Base-by-base conservation (phyloP, 2,113 vertebrate species). In the Plectropomus leopardus region DNA sequence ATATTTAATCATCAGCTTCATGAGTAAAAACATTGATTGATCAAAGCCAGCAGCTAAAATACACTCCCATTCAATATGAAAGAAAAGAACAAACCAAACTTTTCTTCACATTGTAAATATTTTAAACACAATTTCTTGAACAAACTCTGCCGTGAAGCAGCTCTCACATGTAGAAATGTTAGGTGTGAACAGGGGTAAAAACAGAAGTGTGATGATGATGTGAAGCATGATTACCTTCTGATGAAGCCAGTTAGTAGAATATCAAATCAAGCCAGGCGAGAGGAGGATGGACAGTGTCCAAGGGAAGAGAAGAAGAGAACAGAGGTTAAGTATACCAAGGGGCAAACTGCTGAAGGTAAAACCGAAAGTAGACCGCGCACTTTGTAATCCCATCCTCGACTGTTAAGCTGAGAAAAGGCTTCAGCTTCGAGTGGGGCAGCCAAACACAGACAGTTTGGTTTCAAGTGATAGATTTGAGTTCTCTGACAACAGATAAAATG, bases 161-260 rank as follows among this genome's bases (percentile, higher is more conserved):
- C 3, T 73, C 45, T 72, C 30, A 61, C 34, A 45, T 57, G 50
- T 26, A 78, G 79, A 60, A 30, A 66, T 83, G 89, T 93, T 92
- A 93, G 91, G 77, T 8, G 89, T 90, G 89, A 82, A 76, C 78
- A 78, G 83, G 15, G 44, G 85, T 84, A 86, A 71, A 87, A 76
- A 72, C 70, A 86, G 76, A 67, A 58, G 68, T 85, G 84, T 88
- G 75, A 76, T 1, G 69, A 88, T 84, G 90, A 79, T 91, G 92
- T 50, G 53, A 90, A 83, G 76, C 5, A 89, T 89, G 92, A 91
- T 98, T 98, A 99, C 98, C 98, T 99, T 99, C 98, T 99, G 93
- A 93, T 95, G 90, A 94, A 91, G 91, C 82, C 7, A 67, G 91
- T 92, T 69, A 84, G 83, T 94, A 92, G 93, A 87, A 95, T 86